Evolutionary conservation across 2,797 vertebrate species (phyloP).

Genomic region (Sternarchorhynchus goeldii): DNA sequence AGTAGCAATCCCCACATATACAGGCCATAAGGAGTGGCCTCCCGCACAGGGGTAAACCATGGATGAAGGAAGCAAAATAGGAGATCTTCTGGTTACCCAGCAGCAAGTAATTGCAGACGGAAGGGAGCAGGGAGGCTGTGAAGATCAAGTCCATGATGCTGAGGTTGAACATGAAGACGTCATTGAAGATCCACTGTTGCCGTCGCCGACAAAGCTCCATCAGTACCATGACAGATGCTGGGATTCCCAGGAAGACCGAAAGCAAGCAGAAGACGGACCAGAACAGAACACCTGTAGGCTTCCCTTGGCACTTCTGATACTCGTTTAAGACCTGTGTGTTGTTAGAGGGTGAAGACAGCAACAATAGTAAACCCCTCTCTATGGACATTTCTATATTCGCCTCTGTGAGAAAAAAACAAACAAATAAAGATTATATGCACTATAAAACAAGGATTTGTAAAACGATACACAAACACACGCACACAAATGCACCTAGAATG

Average conservation of each 20-base stretch:
- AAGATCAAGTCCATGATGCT: conserved; percentile 61
- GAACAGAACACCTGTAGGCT: not conserved
- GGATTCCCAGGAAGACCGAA: conserved; percentile 56
- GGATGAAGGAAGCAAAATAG: accelerated
- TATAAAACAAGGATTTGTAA: not conserved
- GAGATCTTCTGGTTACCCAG: not conserved
- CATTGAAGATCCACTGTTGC: conserved; percentile 47
- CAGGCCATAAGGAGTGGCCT: conserved; percentile 71
- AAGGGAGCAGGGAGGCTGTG: conserved; percentile 42
- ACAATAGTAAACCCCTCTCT: not conserved
- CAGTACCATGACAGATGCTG: conserved; percentile 56
- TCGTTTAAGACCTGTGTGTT: not conserved
- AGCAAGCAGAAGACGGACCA: not conserved
- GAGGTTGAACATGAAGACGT: conserved; percentile 65
- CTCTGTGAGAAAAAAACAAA: not conserved
- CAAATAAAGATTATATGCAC: no score
- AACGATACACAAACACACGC: no score
- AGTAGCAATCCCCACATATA: conserved; percentile 69
- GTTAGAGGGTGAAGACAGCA: not conserved
- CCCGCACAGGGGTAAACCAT: conserved; percentile 52
- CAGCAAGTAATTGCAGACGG: conserved; percentile 31
- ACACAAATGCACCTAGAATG: no score
- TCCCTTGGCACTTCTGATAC: not conserved
- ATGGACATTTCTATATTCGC: not conserved
- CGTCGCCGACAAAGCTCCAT: conserved; percentile 1